Percentiles rank a stretch among this genome's conserved stretches.
phyloP scores from a whole-genome alignment of 1,140 invertebrate species.

The Lordiphosa mommai region DNA sequence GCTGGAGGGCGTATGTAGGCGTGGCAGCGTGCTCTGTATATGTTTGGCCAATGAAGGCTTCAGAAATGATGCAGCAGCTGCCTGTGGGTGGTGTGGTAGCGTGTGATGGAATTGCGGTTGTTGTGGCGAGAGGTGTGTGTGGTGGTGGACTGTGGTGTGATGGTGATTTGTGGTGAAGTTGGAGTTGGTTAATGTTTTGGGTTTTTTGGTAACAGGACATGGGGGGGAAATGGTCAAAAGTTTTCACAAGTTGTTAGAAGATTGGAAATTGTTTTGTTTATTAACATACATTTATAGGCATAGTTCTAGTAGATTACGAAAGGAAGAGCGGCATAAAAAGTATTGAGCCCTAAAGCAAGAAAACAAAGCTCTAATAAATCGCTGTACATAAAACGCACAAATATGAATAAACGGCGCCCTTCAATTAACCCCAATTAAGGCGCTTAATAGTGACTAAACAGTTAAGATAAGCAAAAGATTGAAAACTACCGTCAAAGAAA shows the following conservation, averaged over 20 bases:
- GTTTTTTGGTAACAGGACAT: conserved; percentile 29
- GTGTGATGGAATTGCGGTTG: conserved; percentile 26
- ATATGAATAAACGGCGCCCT: no score
- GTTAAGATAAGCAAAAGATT: no score
- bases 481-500: no score
- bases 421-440: no score
- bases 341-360: not conserved
- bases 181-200: conserved; percentile 31
- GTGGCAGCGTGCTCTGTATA: conserved; percentile 57
- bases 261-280: conserved; percentile 17
- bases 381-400: no score
- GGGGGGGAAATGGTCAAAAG: conserved; percentile 2
- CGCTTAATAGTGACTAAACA: no score
- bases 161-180: conserved; percentile 16
- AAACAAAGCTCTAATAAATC: no score
- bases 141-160: conserved; percentile 29
- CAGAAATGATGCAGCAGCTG: conserved; percentile 23
- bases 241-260: conserved; percentile 15
- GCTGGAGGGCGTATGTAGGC: conserved; percentile 33
- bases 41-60: conserved; percentile 27
- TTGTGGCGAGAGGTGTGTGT: conserved; percentile 1
- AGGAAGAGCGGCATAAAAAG: not conserved
- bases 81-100: conserved; percentile 31
- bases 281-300: conserved; percentile 8
- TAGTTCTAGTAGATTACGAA: not conserved